Conservation (phyloP, 2,888 invertebrate species). For the Chymomyza amoena region DNA sequence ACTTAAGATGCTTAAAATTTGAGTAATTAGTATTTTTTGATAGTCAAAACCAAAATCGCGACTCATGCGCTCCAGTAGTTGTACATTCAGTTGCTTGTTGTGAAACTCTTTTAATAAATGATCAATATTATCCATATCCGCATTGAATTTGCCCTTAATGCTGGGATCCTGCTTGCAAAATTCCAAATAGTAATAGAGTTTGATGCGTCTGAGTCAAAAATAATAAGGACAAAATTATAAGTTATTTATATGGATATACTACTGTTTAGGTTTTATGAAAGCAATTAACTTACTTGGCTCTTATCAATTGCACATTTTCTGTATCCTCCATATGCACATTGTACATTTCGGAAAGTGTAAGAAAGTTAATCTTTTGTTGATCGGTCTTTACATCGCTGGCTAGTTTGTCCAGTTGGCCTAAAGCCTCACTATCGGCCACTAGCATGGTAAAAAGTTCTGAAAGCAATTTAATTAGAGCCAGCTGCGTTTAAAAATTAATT, state of each 20-base stretch:
- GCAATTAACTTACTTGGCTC: conserved; percentile 60
- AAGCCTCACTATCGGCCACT: conserved; percentile 64
- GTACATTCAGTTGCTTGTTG: conserved; percentile 74
- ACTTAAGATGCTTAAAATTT: conserved; percentile 74
- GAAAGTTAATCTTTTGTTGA: conserved; percentile 74
- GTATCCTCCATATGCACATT: conserved; percentile 67
- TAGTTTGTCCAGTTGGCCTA: conserved; percentile 63
- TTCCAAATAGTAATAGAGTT: conserved; percentile 77
- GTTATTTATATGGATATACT: no score
- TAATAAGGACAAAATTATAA: background rate
- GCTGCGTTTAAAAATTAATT: background rate
- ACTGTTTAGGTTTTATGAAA: no score
- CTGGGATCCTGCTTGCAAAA: conserved; percentile 76
- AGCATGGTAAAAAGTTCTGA: conserved; percentile 75
- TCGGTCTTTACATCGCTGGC: conserved; percentile 73
- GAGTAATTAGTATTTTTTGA: conserved; percentile 76
- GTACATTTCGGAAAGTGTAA: conserved; percentile 77
- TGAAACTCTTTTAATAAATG: conserved; percentile 75
- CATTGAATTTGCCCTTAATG: conserved; percentile 73
- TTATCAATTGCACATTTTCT: conserved; percentile 60
- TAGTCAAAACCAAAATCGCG: conserved; percentile 77
- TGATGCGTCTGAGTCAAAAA: conserved; percentile 69
- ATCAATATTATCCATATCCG: conserved; percentile 75
- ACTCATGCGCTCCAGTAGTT: conserved; percentile 75
- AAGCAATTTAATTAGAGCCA: background rate